Percentiles rank a stretch among this genome's conserved stretches.
phyloP scores from a whole-genome alignment of 2,797 vertebrate species.

The Anguilla obscura region DNA sequence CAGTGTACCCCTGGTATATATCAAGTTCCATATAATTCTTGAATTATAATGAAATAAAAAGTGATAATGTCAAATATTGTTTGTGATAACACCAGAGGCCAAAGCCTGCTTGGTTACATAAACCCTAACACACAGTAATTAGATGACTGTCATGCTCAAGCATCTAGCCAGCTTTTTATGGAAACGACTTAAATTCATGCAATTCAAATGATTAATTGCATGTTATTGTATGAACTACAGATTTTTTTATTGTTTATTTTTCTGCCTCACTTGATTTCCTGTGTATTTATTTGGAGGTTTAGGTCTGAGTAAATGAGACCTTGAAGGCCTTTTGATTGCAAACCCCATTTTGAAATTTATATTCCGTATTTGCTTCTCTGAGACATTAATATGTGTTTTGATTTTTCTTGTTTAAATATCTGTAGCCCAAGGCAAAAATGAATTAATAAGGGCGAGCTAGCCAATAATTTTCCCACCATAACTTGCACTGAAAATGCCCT shows the following conservation, averaged over 20 bases:
- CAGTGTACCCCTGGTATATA: too few relatives aligned
- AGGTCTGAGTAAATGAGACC: not conserved
- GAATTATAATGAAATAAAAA: not conserved
- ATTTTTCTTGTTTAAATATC: slow-evolving; percentile 19
- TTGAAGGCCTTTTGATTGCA: slow-evolving; percentile 4
- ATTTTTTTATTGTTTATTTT: not conserved
- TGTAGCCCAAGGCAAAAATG: not conserved
- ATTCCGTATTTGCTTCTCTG: not conserved
- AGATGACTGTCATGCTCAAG: not conserved
- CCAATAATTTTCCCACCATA: not conserved
- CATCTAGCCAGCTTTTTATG: not conserved
- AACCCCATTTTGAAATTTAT: not conserved
- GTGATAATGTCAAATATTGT: not conserved
- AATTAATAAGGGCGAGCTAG: not conserved
- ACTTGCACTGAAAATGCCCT: not conserved
- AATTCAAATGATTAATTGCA: not conserved
- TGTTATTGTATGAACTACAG: not conserved
- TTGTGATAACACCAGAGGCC: not conserved
- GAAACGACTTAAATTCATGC: not conserved
- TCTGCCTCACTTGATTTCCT: not conserved
- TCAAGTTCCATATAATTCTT: too few relatives aligned
- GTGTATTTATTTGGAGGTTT: not conserved
- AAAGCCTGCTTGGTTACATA: not conserved
- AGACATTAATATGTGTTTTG: not conserved
- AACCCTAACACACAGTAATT: too few relatives aligned